Evolutionary conservation across 2,888 invertebrate genomes (phyloP), one percentile per base, ranked within the genome.

Genomic region (Trypoxylon attenuatum): DNA sequence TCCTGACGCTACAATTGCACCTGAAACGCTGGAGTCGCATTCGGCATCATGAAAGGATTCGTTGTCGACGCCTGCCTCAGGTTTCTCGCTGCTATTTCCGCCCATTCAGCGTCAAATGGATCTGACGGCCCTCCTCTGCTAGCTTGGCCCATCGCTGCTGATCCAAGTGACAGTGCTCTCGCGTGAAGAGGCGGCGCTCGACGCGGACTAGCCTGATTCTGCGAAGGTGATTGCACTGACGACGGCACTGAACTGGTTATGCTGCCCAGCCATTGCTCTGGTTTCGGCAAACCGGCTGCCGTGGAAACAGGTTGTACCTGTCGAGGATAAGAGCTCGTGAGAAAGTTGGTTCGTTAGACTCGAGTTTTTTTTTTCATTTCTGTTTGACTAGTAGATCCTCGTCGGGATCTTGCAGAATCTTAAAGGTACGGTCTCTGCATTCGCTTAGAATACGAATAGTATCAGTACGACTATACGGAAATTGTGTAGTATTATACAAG

Each of bases 41-140:
- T 88, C 60, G 88, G 87, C 68, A 89, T 86, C 69, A 90, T 87
- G 80, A 91, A 91, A 0, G 91, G 91, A 83, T 91, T 91, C 47
- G 92, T 92, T 61, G 89, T 89, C 71, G 87, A 86, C 71, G 83
- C 69, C 54, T 88, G 88, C 61, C 89, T 86, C 60, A 88, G 84
- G 76, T 88, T 87, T 60, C 87, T 84, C 25, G 91, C 89, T 1
- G 91, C 90, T 45, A 91, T 88, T 56, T 91, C 91, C 1, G 93
- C 95, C 94, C 95, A 95, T 78, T 94, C 94, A 10, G 94, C 94
- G 83, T 95, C 94, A 82, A 95, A 95, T 0, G 95, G 95, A 88
- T 95, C 94, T 15, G 89, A 71, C 0, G 82, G 77, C 10, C 82
- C 81, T 6, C 79, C 77, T 22, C 73, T 54, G 10, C 39, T 50